Base-by-base conservation (phyloP, 2,888 invertebrate species). In the Sicus ferrugineus region DNA sequence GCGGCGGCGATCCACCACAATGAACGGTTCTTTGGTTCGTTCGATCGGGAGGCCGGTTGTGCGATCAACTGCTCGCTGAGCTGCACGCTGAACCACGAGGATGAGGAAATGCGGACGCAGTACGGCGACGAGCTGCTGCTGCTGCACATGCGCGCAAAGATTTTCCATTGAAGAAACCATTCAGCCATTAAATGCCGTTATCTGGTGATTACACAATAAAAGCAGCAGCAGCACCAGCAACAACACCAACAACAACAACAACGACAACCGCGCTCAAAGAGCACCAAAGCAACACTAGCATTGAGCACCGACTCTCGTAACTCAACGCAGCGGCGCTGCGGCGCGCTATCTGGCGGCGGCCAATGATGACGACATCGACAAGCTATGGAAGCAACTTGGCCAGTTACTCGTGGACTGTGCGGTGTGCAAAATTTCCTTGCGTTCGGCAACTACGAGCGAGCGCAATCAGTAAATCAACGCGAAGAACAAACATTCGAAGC, bases 181-280 rank as follows among this genome's bases (percentile, higher is more conserved):
- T 81, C 81, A 81, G 81, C 81, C 81, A 82, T 82, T 81, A 82
- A 81, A 79, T 81, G 79, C 81, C 81, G 82, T 81, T 81, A 82
- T 81, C 81, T 81, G 77, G 77, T 82, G 81, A 81, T 82, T 81
- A 81, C 81, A 82, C 81, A 81, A 81, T 79, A 80, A 80, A 80
- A 76, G 74, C 78, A 77, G 72, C 71, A 73, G 74, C 70, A 68
- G 56, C 50, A 69, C 68, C 61, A 65, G 50, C 54, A 48, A 67
- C 64, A 34, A 30, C 46, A n/a, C n/a, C n/a, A n/a, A n/a, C 71
- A 73, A 75, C 70, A 68, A 59, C 50, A 69, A 69, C 61, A 65
- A 56, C 54, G 50, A 67, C 64, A 34, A 30, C 46, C 56, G 64
- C 50, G n/a, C n/a, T n/a, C 23, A 64, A 50, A 69, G 68, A 56